Percentiles rank a stretch among this genome's conserved stretches.
phyloP scores from a whole-genome alignment of 2,113 vertebrate genomes.

The Nicator chloris region DNA sequence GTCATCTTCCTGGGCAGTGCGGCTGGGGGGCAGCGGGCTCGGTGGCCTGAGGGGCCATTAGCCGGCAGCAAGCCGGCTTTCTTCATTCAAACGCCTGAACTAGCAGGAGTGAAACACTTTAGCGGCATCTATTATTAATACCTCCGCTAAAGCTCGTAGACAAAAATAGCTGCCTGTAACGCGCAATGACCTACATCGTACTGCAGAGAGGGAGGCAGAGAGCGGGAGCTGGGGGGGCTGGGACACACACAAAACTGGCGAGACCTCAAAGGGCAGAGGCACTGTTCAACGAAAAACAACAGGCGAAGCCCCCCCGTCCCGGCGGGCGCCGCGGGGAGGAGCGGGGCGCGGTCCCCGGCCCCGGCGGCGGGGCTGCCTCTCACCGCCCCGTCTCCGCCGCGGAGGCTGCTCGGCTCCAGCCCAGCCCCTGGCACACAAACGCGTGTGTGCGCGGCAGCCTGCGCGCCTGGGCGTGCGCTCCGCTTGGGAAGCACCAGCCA shows the following conservation, averaged over 20 bases:
- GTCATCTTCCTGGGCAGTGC: neutral
- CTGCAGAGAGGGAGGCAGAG: constrained; percentile 15
- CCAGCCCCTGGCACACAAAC: neutral
- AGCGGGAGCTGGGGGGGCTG: neutral
- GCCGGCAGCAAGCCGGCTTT: neutral
- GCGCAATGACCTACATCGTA: constrained; percentile 77
- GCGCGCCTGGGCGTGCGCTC: neutral
- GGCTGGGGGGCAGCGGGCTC: neutral
- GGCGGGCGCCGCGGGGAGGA: neutral
- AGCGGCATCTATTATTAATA: constrained; percentile 79
- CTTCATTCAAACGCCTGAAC: constrained; percentile 15
- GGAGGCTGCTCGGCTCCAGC: neutral
- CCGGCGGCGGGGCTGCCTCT: neutral
- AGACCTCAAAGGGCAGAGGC: neutral
- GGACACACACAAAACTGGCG: neutral
- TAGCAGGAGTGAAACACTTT: constrained; percentile 63
- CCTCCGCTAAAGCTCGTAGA: constrained; percentile 66
- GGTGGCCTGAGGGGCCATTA: neutral
- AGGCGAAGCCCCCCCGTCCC: neutral
- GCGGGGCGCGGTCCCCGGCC: neutral
- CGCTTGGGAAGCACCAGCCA: neutral
- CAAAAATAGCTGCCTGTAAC: constrained; percentile 75
- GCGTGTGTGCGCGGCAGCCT: neutral
- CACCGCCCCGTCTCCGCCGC: neutral
- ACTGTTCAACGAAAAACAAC: neutral